Evolutionary conservation across 2,113 vertebrate genomes (phyloP).

Genomic region (Entomyzon cyanotis): DNA sequence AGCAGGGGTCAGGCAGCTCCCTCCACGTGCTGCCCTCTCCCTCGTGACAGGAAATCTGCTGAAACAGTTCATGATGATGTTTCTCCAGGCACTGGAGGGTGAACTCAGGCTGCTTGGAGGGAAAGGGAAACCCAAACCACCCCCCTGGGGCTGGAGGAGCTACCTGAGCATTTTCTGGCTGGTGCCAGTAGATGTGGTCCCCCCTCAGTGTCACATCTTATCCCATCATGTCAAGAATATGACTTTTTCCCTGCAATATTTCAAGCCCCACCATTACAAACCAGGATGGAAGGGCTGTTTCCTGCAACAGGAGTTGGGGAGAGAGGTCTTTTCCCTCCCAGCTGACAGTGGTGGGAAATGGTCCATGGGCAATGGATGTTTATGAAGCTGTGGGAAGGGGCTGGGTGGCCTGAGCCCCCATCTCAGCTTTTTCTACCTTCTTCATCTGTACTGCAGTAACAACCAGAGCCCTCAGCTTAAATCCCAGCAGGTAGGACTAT

Average conservation of each 20-base stretch:
- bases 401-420: not conserved
- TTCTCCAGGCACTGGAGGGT: not conserved
- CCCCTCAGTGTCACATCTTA: not conserved
- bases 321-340: not conserved
- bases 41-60: not conserved
- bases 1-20: not conserved
- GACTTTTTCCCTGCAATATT: not conserved
- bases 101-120: constrained; percentile 2
- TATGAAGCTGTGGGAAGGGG: not conserved
- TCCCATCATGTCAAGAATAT: not conserved
- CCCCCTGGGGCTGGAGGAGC: fast-evolving
- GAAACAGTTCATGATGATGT: not conserved
- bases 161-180: not conserved
- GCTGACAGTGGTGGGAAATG: not conserved
- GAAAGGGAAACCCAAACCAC: not conserved
- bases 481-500: not conserved
- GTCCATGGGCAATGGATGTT: not conserved
- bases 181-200: not conserved
- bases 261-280: not conserved
- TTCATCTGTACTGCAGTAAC: not conserved
- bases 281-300: not conserved
- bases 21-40: not conserved
- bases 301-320: not conserved
- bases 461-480: not conserved
- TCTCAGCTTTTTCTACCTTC: not conserved